Percentiles rank a stretch among this genome's conserved stretches.
Evolutionary conservation across 2,797 vertebrate species (phyloP).

Genomic region (Echiichthys vipera): DNA sequence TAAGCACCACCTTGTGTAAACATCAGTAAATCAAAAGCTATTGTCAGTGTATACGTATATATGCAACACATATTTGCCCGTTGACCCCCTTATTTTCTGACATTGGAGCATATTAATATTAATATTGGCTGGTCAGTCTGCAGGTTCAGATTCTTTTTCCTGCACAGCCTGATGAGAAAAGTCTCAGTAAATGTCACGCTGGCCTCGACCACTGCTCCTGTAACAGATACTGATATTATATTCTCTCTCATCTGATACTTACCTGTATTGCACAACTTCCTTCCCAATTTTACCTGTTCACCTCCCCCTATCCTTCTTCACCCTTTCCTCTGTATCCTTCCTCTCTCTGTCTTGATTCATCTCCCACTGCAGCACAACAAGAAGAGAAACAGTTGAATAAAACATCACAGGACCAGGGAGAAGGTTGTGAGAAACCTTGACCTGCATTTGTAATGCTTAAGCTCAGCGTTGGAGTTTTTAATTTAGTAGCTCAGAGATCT

Average conservation of each 20-base stretch:
- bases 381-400: conserved; percentile 52
- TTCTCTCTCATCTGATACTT: conserved; percentile 25
- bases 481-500: conserved; percentile 25
- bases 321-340: neutral
- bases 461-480: neutral
- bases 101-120: no score
- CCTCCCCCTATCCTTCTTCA: neutral
- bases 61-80: no score
- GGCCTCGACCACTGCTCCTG: conserved; percentile 19
- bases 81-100: no score
- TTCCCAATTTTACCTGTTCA: conserved; percentile 12
- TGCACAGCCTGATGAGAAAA: conserved; percentile 31
- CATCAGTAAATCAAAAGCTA: no score
- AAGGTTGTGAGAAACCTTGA: conserved; percentile 42
- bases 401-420: conserved; percentile 46
- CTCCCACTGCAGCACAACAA: conserved; percentile 22
- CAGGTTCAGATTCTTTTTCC: no score
- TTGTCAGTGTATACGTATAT: no score
- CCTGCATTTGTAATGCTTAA: conserved; percentile 18
- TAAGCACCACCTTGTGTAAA: no score
- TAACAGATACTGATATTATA: neutral
- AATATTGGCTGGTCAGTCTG: no score
- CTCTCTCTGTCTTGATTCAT: neutral
- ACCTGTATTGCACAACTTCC: neutral
- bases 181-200: conserved; percentile 36